These are phyloP conservation scores for Dascyllus trimaculatus DNA, from an alignment of 2,113 vertebrate genomes.

Conservation along the genomic window DNA sequence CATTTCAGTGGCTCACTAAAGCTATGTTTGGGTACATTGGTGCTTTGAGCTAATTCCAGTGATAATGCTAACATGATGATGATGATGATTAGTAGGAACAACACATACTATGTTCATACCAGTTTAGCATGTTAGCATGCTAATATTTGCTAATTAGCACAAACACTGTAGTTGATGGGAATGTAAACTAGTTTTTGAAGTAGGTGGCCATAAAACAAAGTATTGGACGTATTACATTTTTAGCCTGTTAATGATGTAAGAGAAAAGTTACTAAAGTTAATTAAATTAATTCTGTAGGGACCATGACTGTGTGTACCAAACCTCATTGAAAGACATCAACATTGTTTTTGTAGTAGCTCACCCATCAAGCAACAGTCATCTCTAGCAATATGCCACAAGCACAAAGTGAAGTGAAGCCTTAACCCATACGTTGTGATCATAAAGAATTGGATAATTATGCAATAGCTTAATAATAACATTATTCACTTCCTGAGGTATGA, in stretches of 20 bases:
- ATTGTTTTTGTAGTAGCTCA: too few species aligned
- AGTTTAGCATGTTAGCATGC: background rate
- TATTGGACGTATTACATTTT: too few species aligned
- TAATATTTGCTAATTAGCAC: background rate
- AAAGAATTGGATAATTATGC: background rate
- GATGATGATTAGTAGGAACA: background rate
- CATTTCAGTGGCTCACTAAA: background rate
- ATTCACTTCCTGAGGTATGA: constrained; percentile 37
- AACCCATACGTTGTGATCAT: background rate
- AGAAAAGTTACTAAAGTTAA: background rate
- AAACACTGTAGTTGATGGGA: background rate
- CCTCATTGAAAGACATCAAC: too few species aligned
- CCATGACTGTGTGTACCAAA: too few species aligned
- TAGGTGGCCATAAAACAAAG: background rate
- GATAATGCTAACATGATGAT: background rate
- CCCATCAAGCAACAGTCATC: too few species aligned
- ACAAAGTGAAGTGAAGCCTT: too few species aligned
- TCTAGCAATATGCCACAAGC: too few species aligned
- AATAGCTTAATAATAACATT: background rate
- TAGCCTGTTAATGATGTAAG: too few species aligned
- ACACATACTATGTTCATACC: background rate
- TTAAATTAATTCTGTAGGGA: background rate
- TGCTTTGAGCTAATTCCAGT: background rate
- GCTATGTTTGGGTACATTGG: background rate
- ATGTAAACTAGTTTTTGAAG: background rate